These are phyloP conservation scores for Ornithoptera priamus DNA, from an alignment of 2,888 invertebrate species.

Conservation along the genomic window DNA sequence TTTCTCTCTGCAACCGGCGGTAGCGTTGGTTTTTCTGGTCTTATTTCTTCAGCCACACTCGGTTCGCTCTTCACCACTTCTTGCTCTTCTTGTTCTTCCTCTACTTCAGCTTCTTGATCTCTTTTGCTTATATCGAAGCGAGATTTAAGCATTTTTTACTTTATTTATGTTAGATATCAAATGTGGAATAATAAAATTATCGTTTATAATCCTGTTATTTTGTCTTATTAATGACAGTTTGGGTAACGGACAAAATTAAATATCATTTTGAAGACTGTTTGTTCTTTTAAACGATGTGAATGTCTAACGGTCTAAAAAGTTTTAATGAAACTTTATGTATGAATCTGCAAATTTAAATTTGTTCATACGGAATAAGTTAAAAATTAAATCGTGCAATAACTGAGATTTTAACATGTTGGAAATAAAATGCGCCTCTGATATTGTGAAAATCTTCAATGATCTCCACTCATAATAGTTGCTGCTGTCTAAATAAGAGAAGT, in stretches of 20 bases:
- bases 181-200: too few relatives aligned
- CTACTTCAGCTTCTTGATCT: slow-evolving; percentile 29
- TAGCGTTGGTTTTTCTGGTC: slow-evolving; percentile 15
- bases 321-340: too few relatives aligned
- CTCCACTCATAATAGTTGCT: too few relatives aligned
- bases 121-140: slow-evolving; percentile 46
- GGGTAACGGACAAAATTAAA: not conserved
- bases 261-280: not conserved
- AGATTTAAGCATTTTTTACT: slow-evolving; percentile 56
- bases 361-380: too few relatives aligned
- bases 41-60: slow-evolving; percentile 28
- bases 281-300: not conserved
- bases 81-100: slow-evolving; percentile 30
- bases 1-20: slow-evolving; percentile 34
- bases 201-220: too few relatives aligned
- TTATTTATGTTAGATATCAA: not conserved
- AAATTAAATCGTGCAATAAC: too few relatives aligned
- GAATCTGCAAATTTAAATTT: too few relatives aligned
- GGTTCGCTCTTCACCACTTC: not conserved
- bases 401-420: too few relatives aligned
- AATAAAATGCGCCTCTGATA: too few relatives aligned
- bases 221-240: not conserved
- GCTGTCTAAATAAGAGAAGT: too few relatives aligned
- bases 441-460: too few relatives aligned
- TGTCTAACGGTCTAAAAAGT: too few relatives aligned